These are phyloP conservation scores for Cheirogaleus medius DNA, from an alignment of 2,113 vertebrate species.

Conservation along the genomic window DNA sequence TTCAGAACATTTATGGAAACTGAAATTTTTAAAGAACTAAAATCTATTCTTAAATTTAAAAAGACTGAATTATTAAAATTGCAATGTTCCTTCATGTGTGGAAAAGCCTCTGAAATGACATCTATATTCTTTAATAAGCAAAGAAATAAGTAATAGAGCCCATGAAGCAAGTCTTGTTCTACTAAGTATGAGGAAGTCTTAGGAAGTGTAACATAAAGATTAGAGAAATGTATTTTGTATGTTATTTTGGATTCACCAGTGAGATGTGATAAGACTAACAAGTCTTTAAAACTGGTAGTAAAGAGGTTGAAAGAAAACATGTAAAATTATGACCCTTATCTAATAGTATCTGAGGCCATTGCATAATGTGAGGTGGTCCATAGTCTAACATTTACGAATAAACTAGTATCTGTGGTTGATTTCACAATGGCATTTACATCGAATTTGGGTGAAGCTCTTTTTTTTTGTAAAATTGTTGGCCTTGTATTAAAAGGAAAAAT, in stretches of 20 bases:
- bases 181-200: neutral
- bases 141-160: neutral
- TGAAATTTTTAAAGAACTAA: neutral
- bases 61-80: neutral
- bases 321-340: neutral
- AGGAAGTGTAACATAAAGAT: neutral
- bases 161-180: neutral
- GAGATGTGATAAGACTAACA: neutral
- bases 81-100: neutral
- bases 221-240: neutral
- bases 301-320: neutral
- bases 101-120: neutral
- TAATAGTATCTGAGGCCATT: neutral
- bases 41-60: neutral
- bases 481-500: neutral
- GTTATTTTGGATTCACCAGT: neutral
- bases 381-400: neutral
- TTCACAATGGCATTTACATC: neutral
- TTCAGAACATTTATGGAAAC: neutral
- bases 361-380: neutral
- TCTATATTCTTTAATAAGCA: neutral
- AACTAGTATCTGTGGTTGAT: neutral
- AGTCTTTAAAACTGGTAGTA: neutral
- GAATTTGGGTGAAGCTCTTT: neutral
- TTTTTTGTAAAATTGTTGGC: neutral